Conservation (phyloP, 2,113 vertebrate genomes). For the Petroica traversi region DNA sequence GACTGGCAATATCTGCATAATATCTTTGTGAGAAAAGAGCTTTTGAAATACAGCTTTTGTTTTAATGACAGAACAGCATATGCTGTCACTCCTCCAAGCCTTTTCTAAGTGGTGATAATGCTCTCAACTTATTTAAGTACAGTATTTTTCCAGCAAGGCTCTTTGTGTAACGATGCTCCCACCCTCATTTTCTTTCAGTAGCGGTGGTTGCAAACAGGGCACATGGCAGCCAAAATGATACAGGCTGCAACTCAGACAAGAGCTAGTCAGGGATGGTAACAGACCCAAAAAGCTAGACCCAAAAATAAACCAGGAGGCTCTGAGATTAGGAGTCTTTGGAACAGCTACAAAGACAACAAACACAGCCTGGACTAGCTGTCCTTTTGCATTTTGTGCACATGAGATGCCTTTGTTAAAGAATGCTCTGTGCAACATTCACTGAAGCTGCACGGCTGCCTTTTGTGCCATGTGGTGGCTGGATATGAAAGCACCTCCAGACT, state of each 20-base stretch:
- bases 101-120: slow-evolving; percentile 26
- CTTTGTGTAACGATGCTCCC: background rate
- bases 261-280: background rate
- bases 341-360: background rate
- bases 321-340: background rate
- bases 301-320: background rate
- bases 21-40: background rate
- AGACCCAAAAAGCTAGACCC: background rate
- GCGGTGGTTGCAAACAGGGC: background rate
- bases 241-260: background rate
- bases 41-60: slow-evolving; percentile 47
- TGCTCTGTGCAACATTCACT: background rate
- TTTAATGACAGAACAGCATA: slow-evolving; percentile 48
- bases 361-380: background rate
- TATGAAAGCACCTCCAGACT: background rate
- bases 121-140: slow-evolving; percentile 21
- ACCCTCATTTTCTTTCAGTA: background rate
- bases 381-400: background rate
- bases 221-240: background rate
- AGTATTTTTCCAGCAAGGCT: slow-evolving; percentile 42
- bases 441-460: background rate
- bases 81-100: slow-evolving; percentile 25
- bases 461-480: background rate
- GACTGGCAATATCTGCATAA: background rate
- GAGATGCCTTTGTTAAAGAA: background rate